Evolutionary conservation across 2,113 vertebrate species (phyloP), one percentile per base, ranked within the genome.

Genomic region (Tenebrosternarchus preto): DNA sequence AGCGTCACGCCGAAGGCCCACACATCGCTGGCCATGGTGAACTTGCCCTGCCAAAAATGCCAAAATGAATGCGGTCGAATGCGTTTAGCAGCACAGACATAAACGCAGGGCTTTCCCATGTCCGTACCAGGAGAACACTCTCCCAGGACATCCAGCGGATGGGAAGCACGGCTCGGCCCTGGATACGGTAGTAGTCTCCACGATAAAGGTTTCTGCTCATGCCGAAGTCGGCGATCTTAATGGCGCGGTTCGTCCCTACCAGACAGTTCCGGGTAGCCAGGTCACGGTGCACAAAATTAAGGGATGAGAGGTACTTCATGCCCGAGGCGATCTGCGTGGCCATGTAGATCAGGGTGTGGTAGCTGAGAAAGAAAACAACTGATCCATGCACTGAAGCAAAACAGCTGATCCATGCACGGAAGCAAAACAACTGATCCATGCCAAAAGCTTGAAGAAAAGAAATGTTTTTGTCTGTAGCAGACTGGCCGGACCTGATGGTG

Each of bases 121-220:
- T 50, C 27, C 25, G 1, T 88, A 98, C 98, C 93, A 99, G 89
- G 9, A 99, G 90, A 81, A 99, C 97, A 90, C 98, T 98, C 88
- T 99, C 98, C 98, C 97, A 99, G 5, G 98, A 97, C 98, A 99
- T 99, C 98, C 98, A 99, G 84, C 97, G 96, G 78, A 99, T 99
- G 4, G 98, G 98, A n/a, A 99, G 95, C 61, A 99, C 96, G 0
- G 98, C 98, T 2, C 98, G 91, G 25, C 98, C 98, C 90, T 99
- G 97, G 90, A 99, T 98, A 60, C 96, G 92, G 90, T 97, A 99
- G 89, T 99, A 99, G 85, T 98, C 97, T 4, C 97, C 97, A 0
- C 96, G 97, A 87, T 99, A 99, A 79, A 99, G 94, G 82, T 99
- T 99, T 12, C 97, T 92, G 89, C 98, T 99, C 98, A 99, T 99